A percentile compares a stretch with the other conserved stretches of the same genome.
phyloP scores from a whole-genome alignment of 2,797 vertebrate species.

The Silurus lanzhouensis region DNA sequence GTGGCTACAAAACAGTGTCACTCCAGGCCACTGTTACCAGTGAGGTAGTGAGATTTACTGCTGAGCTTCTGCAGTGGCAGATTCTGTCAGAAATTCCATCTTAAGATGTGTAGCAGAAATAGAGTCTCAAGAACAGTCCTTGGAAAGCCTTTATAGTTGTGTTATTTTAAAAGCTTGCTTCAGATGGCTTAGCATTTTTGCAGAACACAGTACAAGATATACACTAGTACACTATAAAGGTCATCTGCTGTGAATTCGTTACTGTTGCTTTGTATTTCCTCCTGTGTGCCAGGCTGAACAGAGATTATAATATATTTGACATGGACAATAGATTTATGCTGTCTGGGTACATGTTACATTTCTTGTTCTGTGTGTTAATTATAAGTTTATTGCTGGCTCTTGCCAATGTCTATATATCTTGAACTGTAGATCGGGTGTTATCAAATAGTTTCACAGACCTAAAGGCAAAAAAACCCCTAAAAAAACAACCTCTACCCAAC shows the following conservation, averaged over 20 bases:
- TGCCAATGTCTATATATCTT: slow-evolving; percentile 6
- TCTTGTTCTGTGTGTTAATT: not conserved
- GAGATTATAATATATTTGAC: not conserved
- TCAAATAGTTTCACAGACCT: not conserved
- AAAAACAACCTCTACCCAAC: not conserved
- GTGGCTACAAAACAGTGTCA: not conserved
- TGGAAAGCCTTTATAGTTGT: not conserved
- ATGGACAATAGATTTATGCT: not conserved
- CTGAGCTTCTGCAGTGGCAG: not conserved
- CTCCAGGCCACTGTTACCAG: slow-evolving; percentile 1
- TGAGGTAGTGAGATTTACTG: slow-evolving; percentile 5
- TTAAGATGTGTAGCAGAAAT: slow-evolving; percentile 14
- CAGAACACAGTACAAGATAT: slow-evolving; percentile 2
- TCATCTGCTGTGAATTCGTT: not conserved
- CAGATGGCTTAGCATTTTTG: not conserved
- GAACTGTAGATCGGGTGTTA: slow-evolving; percentile 12
- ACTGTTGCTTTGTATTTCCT: not conserved
- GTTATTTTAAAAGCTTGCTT: not conserved
- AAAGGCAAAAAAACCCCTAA: slow-evolving; percentile 6
- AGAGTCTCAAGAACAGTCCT: not conserved
- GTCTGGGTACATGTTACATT: not conserved
- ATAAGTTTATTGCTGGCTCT: slow-evolving; percentile 20
- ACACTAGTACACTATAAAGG: not conserved
- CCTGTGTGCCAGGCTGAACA: not conserved
- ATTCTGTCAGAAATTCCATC: slow-evolving; percentile 26